Conservation (phyloP, 1,140 invertebrate genomes). For the Trachelipus rathkii region DNA sequence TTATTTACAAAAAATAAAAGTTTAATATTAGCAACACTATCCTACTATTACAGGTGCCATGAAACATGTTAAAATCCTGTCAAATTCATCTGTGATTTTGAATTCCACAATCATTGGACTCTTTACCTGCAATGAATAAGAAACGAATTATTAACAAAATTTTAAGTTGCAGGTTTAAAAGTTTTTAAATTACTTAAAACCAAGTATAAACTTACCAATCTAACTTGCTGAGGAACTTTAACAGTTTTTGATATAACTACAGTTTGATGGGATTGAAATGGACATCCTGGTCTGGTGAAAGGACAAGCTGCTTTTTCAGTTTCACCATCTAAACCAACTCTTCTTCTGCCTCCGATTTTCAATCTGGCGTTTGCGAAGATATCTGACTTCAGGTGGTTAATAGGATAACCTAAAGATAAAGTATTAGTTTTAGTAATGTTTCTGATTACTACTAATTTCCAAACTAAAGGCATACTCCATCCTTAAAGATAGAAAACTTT, state of each 20-base stretch:
- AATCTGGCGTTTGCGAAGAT: background rate
- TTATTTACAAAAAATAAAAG: no score
- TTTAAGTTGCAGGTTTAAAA: no score
- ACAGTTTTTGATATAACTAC: constrained; percentile 26
- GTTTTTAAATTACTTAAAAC: no score
- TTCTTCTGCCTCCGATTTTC: constrained; percentile 13
- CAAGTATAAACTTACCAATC: constrained; percentile 16
- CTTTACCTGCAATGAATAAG: constrained; percentile 4
- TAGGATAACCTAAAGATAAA: background rate
- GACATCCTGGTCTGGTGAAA: constrained; percentile 27
- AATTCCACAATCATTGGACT: constrained; percentile 27
- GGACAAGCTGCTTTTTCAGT: constrained; percentile 23
- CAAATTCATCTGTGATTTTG: constrained; percentile 21
- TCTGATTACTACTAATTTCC: no score
- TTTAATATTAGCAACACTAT: background rate
- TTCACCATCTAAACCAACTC: constrained; percentile 27
- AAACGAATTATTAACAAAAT: background rate
- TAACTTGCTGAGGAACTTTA: constrained; percentile 25
- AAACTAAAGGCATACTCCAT: no score
- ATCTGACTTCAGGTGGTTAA: background rate
- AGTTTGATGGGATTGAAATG: constrained; percentile 14
- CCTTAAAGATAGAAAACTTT: no score
- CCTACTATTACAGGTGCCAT: constrained; percentile 29
- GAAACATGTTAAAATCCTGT: constrained; percentile 25
- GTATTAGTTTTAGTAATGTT: background rate